Percentiles rank a stretch among this genome's conserved stretches.
Evolutionary conservation across 2,888 invertebrate species (phyloP).

Genomic region (Helleia helle): DNA sequence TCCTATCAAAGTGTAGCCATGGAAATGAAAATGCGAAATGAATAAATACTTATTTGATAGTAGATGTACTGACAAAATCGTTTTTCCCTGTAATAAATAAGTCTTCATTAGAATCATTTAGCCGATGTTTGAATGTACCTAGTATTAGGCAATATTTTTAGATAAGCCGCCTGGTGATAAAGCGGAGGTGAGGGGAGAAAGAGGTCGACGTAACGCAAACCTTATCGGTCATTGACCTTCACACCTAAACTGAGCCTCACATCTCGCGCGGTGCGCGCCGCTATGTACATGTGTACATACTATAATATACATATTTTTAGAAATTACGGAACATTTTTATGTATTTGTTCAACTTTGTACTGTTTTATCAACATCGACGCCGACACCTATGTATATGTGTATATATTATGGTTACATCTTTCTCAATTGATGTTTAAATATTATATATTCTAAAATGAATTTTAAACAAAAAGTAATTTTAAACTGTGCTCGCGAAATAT

Average conservation of each 20-base stretch:
- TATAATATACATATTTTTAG: conserved; percentile 39
- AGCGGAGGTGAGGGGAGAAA: conserved; percentile 34
- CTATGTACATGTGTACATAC: conserved; percentile 33
- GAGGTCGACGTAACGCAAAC: conserved; percentile 53
- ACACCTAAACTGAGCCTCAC: conserved; percentile 68
- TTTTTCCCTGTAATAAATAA: background rate
- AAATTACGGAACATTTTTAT: background rate
- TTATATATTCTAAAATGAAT: too few relatives aligned
- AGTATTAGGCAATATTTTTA: conserved; percentile 28
- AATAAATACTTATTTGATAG: too few relatives aligned
- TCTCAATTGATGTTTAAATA: too few relatives aligned
- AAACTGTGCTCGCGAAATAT: too few relatives aligned
- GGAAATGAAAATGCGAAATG: too few relatives aligned
- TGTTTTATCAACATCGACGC: too few relatives aligned
- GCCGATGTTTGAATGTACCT: background rate
- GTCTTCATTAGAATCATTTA: background rate
- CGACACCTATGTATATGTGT: too few relatives aligned
- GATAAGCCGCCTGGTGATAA: conserved; percentile 42
- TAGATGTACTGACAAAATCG: background rate
- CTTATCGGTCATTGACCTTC: conserved; percentile 72
- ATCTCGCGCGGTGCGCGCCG: conserved; percentile 48
- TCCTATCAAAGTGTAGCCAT: too few relatives aligned
- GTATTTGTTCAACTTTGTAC: background rate
- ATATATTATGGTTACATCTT: too few relatives aligned
- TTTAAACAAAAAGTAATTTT: too few relatives aligned